Evolutionary conservation across 1,140 invertebrate genomes (phyloP).

Genomic region (Heliconius nattereri): DNA sequence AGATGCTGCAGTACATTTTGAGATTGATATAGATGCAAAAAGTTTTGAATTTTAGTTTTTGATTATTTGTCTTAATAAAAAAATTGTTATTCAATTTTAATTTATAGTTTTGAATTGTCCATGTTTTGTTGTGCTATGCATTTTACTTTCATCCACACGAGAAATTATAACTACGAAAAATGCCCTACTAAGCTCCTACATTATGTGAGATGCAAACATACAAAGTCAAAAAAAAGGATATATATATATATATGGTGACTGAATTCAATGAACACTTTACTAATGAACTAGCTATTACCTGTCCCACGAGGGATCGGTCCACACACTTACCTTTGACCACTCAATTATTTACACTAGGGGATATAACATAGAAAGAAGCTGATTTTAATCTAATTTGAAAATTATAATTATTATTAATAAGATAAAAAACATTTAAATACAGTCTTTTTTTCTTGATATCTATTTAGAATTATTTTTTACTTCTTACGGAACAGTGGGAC

Average conservation of each 20-base stretch:
- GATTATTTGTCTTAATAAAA: no score
- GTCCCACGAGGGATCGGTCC: constrained; percentile 15
- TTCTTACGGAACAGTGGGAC: background rate
- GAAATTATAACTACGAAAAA: background rate
- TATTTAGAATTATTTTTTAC: background rate
- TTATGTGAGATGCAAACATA: constrained; percentile 1
- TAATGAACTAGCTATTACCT: constrained; percentile 18
- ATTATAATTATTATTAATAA: background rate
- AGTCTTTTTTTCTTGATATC: background rate
- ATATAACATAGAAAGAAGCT: background rate
- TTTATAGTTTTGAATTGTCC: no score
- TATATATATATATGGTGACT: background rate
- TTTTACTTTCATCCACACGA: background rate
- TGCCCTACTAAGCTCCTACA: background rate
- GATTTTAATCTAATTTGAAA: background rate
- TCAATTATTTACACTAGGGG: background rate
- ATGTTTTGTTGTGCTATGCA: no score
- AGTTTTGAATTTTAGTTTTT: no score
- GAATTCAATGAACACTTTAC: constrained; percentile 14
- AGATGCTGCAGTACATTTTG: no score
- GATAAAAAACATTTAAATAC: background rate
- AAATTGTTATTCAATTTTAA: no score
- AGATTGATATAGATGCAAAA: no score
- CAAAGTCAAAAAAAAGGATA: background rate
- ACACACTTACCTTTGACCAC: background rate